Evolutionary conservation across 2,113 vertebrate species (phyloP), one percentile per base, ranked within the genome.

Genomic region (Paratilapia polleni): DNA sequence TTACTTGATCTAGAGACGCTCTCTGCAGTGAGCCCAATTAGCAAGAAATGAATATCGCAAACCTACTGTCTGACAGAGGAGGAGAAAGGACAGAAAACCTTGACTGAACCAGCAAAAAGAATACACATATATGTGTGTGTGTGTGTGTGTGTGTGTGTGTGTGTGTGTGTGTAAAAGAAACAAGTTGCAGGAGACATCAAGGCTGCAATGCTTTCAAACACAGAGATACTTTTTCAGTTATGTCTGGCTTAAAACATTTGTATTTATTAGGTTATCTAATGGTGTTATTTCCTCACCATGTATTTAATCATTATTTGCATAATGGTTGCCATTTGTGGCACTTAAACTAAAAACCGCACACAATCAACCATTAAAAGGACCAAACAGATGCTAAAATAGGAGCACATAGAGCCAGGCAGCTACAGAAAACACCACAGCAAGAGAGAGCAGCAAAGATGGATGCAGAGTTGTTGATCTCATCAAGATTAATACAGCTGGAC

Each of bases 401-500:
- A 56, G 36, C 74, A 38, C 78, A 83, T 73, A 78, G 68, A 20
- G 2, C 26, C 78, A 57, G 8, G 77, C 47, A 57, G 76, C 28
- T 13, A 22, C 75, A 81, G 63, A 76, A 82, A 73, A 74, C 34
- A 78, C 79, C 36, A 76, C 58, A 66, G 59, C 20, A 47, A 63
- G n/a, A 81, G 85, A 88, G 52, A 24, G 15, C 56, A n/a, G 43
- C 34, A 77, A 63, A 80, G 85, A 80, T 80, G 84, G 34, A 87
- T 20, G 60, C 77, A 49, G 83, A 87, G 81, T 80, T 59, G 92
- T 84, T 86, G 91, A 93, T 94, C 88, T 92, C 91, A 90, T 93
- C 88, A 76, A 88, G 92, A 94, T 91, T 83, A 91, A 93, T 90
- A 83, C 81, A 92, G 81, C 82, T 80, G 31, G 82, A 92, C 80